A percentile compares a stretch with the other conserved stretches of the same genome.
Evolutionary conservation across 53 echinoderm and acorn worm species (phyloP).

Genomic region (Hippasteria phrygiana): DNA sequence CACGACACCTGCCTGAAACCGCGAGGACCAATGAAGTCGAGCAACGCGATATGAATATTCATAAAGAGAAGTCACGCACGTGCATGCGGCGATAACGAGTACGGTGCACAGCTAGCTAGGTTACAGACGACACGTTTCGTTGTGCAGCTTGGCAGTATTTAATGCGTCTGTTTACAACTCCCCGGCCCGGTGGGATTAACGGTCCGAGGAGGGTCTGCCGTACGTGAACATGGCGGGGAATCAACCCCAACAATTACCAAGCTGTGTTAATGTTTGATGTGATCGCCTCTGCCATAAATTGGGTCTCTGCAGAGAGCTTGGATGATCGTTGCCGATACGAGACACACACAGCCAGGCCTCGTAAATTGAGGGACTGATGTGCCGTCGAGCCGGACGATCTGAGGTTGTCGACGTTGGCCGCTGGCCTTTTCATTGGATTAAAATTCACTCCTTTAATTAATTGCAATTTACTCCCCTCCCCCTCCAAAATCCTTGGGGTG

Average conservation of each 20-base stretch:
- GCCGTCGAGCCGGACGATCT: background rate
- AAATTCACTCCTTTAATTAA: no score
- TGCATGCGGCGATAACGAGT: background rate
- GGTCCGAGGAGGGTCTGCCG: background rate
- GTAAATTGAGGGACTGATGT: conserved; percentile 3
- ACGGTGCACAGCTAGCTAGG: background rate
- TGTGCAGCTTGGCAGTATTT: background rate
- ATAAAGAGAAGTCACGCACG: background rate
- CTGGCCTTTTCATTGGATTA: background rate
- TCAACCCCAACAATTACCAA: background rate
- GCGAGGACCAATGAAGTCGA: conserved; percentile 31
- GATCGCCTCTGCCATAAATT: background rate
- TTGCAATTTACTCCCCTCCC: no score
- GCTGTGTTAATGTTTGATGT: conserved; percentile 27
- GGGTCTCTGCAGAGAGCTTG: background rate
- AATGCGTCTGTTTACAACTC: background rate
- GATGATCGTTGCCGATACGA: background rate
- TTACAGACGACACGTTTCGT: background rate
- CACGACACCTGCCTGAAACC: conserved; percentile 24
- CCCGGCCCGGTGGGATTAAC: background rate
- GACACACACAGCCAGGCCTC: background rate
- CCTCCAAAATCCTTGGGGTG: no score
- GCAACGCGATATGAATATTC: conserved; percentile 47
- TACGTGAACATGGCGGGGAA: background rate
- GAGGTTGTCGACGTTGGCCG: background rate